Evolutionary conservation across 2,113 vertebrate species (phyloP), one percentile per base, ranked within the genome.

Genomic region (Aphelocoma coerulescens): DNA sequence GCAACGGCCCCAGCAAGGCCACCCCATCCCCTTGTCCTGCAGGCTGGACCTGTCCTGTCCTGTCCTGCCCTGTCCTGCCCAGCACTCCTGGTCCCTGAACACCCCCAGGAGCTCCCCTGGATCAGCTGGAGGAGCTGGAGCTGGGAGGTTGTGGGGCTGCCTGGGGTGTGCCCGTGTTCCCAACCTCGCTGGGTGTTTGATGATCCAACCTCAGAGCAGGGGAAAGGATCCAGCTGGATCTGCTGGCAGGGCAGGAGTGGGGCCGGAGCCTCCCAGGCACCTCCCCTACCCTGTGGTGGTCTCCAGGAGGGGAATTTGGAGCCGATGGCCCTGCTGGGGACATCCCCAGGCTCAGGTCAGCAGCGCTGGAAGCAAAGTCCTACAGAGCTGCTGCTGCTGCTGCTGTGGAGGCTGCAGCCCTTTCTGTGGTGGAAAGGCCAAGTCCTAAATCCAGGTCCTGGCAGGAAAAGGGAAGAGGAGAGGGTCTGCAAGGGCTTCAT

Each of bases 11-110:
- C 37, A 33, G 77, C 58, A n/a, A 80, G 44, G 73, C 62, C 20
- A 3, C 46, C 37, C 48, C 0, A 0, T 75, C 22, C 35, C 41
- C 35, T 65, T 0, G 0, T 3, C 49, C 68, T 1, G 0, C 32
- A 10, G 69, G 23, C 74, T 67, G 79, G 48, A 32, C 39, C 14
- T n/a, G 66, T 9, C 63, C 72, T 30, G 32, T 8, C n/a, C 63
- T 54, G 26, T 23, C 48, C 14, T 28, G 62, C 10, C 61, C 66
- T 33, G 33, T 5, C 37, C 66, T 57, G 32, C 7, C 69, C 11
- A 1, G 43, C 66, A 23, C 10, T 13, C 35, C 66, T 6, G 26
- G 16, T 0, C 48, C 32, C 69, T 4, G 11, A n/a, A 13, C 62
- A 63, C 9, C 55, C 37, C 44, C 11, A 1, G 0, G 2, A 82